These are phyloP conservation scores for Nannobrachium achirus DNA, from an alignment of 2,113 vertebrate species.

Conservation along the genomic window DNA sequence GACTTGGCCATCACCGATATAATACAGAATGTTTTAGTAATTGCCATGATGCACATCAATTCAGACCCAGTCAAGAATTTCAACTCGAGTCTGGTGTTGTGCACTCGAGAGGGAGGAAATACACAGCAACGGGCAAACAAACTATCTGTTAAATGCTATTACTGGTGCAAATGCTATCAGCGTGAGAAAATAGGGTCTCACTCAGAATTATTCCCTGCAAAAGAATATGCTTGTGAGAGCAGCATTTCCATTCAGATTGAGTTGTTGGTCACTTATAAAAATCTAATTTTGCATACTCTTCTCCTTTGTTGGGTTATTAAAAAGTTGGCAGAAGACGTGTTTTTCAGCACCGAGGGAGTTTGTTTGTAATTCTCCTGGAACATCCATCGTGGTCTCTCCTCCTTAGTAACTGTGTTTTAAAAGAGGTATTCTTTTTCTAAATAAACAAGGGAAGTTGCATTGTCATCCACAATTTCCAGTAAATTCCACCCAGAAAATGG, in stretches of 20 bases:
- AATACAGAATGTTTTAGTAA: constrained; percentile 23
- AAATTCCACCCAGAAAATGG: constrained; percentile 60
- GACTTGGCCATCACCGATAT: constrained; percentile 20
- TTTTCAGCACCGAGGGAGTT: constrained; percentile 26
- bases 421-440: constrained; percentile 54
- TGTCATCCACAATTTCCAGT: constrained; percentile 79
- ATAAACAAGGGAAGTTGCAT: constrained; percentile 73
- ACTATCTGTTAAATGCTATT: constrained; percentile 23
- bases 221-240: not conserved
- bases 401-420: constrained; percentile 47
- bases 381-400: constrained; percentile 32
- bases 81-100: not conserved
- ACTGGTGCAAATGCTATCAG: constrained; percentile 38
- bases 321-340: constrained; percentile 2
- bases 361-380: constrained; percentile 49
- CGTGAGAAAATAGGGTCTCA: constrained; percentile 33
- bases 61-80: not conserved
- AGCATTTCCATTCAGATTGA: constrained; percentile 59
- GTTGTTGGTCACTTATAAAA: constrained; percentile 35
- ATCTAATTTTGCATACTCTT: constrained; percentile 49
- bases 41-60: not conserved
- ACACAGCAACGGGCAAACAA: not conserved
- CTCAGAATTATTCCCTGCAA: constrained; percentile 19
- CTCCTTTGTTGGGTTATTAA: constrained; percentile 35
- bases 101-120: constrained; percentile 1